Conservation (phyloP, 2,888 invertebrate genomes). For the Keiferia lycopersicella region DNA sequence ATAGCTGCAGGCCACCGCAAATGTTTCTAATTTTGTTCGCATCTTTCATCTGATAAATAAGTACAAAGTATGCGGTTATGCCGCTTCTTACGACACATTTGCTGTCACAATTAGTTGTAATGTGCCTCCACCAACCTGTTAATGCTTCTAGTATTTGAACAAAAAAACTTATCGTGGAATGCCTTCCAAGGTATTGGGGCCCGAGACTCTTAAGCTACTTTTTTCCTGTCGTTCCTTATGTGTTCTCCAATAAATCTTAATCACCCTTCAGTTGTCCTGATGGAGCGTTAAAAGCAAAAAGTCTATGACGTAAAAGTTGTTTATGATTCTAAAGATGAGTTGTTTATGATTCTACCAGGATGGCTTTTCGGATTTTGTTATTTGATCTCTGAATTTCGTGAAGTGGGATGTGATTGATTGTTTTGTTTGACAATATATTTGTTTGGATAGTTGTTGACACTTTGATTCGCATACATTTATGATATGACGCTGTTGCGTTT, state of each 20-base stretch:
- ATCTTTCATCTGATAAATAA: slow-evolving; percentile 18
- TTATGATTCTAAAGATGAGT: slow-evolving; percentile 31
- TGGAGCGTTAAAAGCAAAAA: slow-evolving; percentile 39
- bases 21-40: slow-evolving; percentile 53
- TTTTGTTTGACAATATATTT: no score
- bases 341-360: neutral
- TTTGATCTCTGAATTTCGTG: neutral
- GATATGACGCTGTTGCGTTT: neutral
- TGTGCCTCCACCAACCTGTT: slow-evolving; percentile 18
- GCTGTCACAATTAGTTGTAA: slow-evolving; percentile 22
- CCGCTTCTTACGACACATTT: slow-evolving; percentile 20
- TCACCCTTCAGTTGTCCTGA: slow-evolving; percentile 36
- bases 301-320: slow-evolving; percentile 32
- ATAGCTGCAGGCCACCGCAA: slow-evolving; percentile 61
- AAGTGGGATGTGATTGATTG: neutral
- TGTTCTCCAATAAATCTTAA: slow-evolving; percentile 41
- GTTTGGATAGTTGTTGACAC: no score
- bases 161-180: slow-evolving; percentile 32
- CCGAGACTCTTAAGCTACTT: slow-evolving; percentile 22
- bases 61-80: slow-evolving; percentile 14
- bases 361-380: neutral
- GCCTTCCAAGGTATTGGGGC: slow-evolving; percentile 29
- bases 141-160: slow-evolving; percentile 16
- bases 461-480: no score
- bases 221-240: slow-evolving; percentile 34